Evolutionary conservation across 2,113 vertebrate genomes (phyloP).

Genomic region (Bambusicola thoracicus): DNA sequence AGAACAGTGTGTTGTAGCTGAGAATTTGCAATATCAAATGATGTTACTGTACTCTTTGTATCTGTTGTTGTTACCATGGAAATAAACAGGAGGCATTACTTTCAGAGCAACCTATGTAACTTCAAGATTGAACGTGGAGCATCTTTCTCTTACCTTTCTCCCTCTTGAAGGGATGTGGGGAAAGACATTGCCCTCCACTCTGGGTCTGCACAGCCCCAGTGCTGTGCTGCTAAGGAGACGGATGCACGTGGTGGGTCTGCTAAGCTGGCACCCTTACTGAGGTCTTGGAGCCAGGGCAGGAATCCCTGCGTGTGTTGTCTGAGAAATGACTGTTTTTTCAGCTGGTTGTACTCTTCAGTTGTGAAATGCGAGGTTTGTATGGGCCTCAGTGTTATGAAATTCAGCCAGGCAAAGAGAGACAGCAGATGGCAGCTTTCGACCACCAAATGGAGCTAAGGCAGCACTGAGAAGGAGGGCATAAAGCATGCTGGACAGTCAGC

Average conservation of each 20-base stretch:
- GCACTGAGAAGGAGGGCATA: not conserved
- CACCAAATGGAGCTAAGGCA: not conserved
- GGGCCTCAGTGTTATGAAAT: not conserved
- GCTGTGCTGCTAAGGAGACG: not conserved
- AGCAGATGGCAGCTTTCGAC: slow-evolving; percentile 47
- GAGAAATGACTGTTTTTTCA: not conserved
- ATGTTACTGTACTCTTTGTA: too few species aligned
- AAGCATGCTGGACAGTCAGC: not conserved
- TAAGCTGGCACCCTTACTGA: not conserved
- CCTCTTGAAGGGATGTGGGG: not conserved
- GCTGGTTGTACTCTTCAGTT: not conserved
- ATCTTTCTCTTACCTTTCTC: not conserved
- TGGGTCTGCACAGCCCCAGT: not conserved
- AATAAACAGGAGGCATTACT: too few species aligned
- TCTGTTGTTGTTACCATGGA: too few species aligned
- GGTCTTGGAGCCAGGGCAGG: not conserved
- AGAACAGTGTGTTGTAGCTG: too few species aligned
- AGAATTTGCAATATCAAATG: too few species aligned
- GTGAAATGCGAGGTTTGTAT: not conserved
- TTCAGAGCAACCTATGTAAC: not conserved
- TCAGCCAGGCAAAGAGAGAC: not conserved
- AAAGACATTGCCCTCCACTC: rapidly evolving
- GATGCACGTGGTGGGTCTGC: not conserved
- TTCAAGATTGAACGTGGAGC: not conserved
- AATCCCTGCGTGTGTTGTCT: not conserved